Evolutionary conservation across 2,113 vertebrate genomes (phyloP).

Genomic region (Butorides virescens): DNA sequence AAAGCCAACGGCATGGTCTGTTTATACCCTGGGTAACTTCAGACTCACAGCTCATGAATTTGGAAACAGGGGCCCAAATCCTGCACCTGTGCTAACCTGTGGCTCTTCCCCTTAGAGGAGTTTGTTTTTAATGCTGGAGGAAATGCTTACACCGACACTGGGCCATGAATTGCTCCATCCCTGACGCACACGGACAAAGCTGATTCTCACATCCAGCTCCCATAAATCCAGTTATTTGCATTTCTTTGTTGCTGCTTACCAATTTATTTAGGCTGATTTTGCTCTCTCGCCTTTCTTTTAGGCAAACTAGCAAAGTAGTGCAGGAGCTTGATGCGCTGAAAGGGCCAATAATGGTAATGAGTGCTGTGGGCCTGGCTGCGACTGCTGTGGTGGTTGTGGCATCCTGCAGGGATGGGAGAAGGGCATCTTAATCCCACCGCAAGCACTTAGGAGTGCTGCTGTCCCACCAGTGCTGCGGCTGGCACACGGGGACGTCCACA

Average conservation of each 20-base stretch:
- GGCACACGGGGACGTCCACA: not conserved
- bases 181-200: fast-evolving
- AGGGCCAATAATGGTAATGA: not conserved
- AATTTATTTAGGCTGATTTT: not conserved
- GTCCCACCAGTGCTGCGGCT: not conserved
- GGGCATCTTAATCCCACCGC: not conserved
- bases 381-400: not conserved
- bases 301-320: not conserved
- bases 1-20: not conserved
- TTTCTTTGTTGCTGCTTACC: not conserved
- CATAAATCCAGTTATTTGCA: not conserved
- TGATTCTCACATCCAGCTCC: not conserved
- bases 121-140: not conserved
- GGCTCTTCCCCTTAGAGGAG: not conserved
- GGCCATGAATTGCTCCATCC: not conserved
- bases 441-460: not conserved
- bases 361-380: not conserved
- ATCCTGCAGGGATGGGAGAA: not conserved
- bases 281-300: not conserved
- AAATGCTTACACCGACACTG: not conserved
- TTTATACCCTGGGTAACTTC: not conserved
- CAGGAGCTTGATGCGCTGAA: not conserved
- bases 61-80: not conserved
- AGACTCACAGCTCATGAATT: not conserved
- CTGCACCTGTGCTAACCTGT: not conserved